Conservation (phyloP, 2,797 vertebrate genomes). For the Lacerta agilis region DNA sequence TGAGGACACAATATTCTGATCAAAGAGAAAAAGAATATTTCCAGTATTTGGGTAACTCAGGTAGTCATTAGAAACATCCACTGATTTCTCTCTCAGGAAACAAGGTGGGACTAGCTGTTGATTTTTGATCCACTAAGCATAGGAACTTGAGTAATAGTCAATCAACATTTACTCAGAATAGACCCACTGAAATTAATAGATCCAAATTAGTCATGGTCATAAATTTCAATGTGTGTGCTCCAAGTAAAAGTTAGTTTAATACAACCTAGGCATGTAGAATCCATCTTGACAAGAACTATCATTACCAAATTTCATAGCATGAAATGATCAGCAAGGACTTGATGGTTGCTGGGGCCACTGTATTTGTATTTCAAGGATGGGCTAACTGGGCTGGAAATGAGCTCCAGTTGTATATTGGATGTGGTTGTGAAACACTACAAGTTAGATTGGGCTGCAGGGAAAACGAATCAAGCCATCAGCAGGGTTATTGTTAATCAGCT, state of each 20-base stretch:
- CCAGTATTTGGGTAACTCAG: background rate
- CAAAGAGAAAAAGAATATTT: background rate
- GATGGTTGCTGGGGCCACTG: too few relatives aligned
- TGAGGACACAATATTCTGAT: too few relatives aligned
- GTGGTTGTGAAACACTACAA: background rate
- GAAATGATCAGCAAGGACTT: background rate
- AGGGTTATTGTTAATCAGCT: background rate
- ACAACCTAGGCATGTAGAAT: background rate
- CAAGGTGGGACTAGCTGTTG: background rate
- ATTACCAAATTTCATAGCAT: background rate
- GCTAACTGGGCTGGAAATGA: background rate
- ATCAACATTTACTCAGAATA: too few relatives aligned
- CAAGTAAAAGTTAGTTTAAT: too few relatives aligned
- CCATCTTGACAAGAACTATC: too few relatives aligned
- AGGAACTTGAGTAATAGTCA: too few relatives aligned
- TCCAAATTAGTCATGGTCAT: too few relatives aligned
- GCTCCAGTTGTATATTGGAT: background rate
- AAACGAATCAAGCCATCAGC: background rate
- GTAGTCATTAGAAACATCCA: background rate
- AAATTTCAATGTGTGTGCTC: too few relatives aligned
- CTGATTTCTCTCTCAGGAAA: background rate
- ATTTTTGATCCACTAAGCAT: background rate
- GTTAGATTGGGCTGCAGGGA: background rate
- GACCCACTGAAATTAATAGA: too few relatives aligned
- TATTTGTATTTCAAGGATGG: background rate